Evolutionary conservation across 1,140 invertebrate genomes (phyloP).

Genomic region (Acromyrmex charruanus): DNA sequence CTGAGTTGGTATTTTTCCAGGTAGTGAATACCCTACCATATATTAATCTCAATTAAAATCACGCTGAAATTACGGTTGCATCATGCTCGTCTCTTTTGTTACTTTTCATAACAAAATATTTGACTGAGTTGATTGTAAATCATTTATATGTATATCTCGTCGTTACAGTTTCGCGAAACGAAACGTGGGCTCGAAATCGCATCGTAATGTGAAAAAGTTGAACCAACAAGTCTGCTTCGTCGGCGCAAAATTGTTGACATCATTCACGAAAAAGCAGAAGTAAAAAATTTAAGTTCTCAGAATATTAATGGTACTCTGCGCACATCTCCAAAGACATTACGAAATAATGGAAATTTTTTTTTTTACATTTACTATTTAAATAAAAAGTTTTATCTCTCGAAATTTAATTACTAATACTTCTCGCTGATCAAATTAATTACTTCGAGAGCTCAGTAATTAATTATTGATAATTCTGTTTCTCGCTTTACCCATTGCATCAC

Average conservation of each 20-base stretch:
- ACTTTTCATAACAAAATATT: slow-evolving; percentile 25
- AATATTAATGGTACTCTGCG: background rate
- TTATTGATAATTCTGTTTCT: slow-evolving; percentile 20
- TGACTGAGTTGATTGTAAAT: too few relatives aligned
- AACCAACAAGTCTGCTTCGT: slow-evolving; percentile 31
- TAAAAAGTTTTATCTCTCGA: background rate
- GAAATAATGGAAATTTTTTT: background rate
- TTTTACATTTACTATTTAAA: background rate
- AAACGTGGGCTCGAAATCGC: slow-evolving; percentile 6
- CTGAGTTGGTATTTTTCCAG: too few relatives aligned
- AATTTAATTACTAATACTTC: slow-evolving; percentile 12
- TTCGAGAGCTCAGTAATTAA: slow-evolving; percentile 22
- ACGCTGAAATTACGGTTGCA: background rate
- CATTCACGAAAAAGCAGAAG: slow-evolving; percentile 18
- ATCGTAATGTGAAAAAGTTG: slow-evolving; percentile 40
- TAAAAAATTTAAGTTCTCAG: background rate
- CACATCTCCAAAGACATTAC: background rate
- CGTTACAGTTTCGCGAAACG: slow-evolving; percentile 44
- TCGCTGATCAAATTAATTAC: slow-evolving; percentile 5
- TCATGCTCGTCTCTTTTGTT: background rate
- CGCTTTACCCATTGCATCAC: slow-evolving; percentile 19
- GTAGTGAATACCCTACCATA: too few relatives aligned
- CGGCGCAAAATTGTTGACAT: slow-evolving; percentile 15
- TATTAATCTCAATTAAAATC: slow-evolving; percentile 65
- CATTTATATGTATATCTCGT: background rate